Percentiles rank a stretch among this genome's conserved stretches.
Evolutionary conservation across 1,140 invertebrate species (phyloP).

Genomic region (Drosophila nikananu): DNA sequence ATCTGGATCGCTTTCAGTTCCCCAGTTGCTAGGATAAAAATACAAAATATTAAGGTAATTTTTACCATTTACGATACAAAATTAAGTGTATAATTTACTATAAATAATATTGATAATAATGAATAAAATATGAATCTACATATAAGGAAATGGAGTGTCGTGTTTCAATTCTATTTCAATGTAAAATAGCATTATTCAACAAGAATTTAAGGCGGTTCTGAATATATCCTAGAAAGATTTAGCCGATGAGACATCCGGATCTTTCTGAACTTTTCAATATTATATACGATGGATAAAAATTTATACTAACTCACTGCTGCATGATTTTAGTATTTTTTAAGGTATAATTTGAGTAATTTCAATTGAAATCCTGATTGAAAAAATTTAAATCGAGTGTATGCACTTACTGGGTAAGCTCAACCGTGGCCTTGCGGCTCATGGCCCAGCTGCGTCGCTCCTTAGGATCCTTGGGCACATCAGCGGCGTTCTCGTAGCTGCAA

Average conservation of each 20-base stretch:
- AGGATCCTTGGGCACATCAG: slow-evolving; percentile 90
- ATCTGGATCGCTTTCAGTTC: slow-evolving; percentile 93
- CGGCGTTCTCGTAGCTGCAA: slow-evolving; percentile 89
- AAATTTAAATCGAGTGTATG: neutral
- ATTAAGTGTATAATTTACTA: neutral
- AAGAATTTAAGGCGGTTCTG: neutral
- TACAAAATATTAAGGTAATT: neutral
- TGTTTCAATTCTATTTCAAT: neutral
- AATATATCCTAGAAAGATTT: neutral
- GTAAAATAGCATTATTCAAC: too few species aligned
- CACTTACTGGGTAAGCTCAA: slow-evolving; percentile 96
- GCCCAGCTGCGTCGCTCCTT: slow-evolving; percentile 91
- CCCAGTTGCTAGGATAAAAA: slow-evolving; percentile 93
- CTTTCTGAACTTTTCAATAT: neutral
- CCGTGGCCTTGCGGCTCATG: slow-evolving; percentile 93
- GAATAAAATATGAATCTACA: neutral
- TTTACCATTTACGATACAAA: neutral
- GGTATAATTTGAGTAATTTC: too few species aligned
- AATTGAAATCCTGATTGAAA: too few species aligned
- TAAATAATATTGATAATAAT: neutral
- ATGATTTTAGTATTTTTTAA: neutral
- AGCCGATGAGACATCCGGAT: neutral
- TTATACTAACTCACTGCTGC: neutral
- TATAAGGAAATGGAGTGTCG: neutral
- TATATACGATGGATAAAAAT: neutral